Evolutionary conservation across 2,797 vertebrate genomes (phyloP).

Genomic region (Halcyon leucocephala): DNA sequence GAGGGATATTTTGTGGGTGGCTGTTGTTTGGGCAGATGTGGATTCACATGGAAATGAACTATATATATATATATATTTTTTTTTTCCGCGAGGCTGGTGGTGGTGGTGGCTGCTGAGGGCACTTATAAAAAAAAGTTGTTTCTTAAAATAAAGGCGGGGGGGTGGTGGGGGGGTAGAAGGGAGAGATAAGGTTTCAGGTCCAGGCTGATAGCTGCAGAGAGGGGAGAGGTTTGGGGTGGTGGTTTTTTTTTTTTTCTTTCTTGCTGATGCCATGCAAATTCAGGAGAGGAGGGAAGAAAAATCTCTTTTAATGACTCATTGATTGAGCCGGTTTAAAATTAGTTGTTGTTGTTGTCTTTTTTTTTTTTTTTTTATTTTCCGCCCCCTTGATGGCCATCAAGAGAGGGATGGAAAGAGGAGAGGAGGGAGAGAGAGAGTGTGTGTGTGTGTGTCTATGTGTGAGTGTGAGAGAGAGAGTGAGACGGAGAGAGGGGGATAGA

Average conservation of each 20-base stretch:
- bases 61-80: conserved; percentile 35
- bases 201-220: conserved; percentile 67
- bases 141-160: conserved; percentile 62
- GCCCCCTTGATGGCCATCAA: conserved; percentile 76
- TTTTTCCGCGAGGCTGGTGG: conserved; percentile 61
- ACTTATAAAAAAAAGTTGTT: conserved; percentile 54
- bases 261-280: conserved; percentile 81
- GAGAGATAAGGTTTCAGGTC: conserved; percentile 73
- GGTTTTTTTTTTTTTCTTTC: conserved; percentile 20
- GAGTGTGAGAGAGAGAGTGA: conserved; percentile 67
- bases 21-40: conserved; percentile 80
- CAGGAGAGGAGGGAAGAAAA: conserved; percentile 75
- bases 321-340: conserved; percentile 83
- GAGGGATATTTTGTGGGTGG: conserved; percentile 77
- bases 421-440: conserved; percentile 52
- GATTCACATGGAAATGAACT: conserved; percentile 80
- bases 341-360: conserved; percentile 69
- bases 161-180: background rate
- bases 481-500: conserved; percentile 74
- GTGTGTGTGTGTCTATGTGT: conserved; percentile 13
- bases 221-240: conserved; percentile 67
- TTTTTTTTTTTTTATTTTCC: conserved; percentile 62
- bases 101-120: conserved; percentile 62
- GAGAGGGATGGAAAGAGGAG: conserved; percentile 73
- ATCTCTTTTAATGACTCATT: conserved; percentile 84